Conservation (phyloP, 92 coral and sea anemone species). For the Palythoa heliodiscus region DNA sequence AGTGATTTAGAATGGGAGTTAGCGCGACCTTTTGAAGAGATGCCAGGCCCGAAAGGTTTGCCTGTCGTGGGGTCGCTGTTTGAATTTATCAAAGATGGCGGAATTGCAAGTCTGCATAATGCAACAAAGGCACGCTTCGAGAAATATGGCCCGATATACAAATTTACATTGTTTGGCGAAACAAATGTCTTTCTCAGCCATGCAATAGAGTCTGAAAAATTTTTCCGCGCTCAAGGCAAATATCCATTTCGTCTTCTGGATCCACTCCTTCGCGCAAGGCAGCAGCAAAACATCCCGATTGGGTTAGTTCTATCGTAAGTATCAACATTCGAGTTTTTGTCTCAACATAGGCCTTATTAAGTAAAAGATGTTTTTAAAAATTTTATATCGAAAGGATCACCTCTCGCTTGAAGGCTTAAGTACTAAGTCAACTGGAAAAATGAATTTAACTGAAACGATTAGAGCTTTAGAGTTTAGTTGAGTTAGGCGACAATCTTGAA, state of each 20-base stretch:
- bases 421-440: too few relatives aligned
- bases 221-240: slow-evolving; percentile 27
- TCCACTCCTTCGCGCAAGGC: background rate
- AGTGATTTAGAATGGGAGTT: too few relatives aligned
- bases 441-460: too few relatives aligned
- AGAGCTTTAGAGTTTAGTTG: too few relatives aligned
- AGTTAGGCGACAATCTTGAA: too few relatives aligned
- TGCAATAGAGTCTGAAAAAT: slow-evolving; percentile 14
- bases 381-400: too few relatives aligned
- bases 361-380: too few relatives aligned
- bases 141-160: slow-evolving; percentile 44
- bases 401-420: too few relatives aligned
- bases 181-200: slow-evolving; percentile 7
- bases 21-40: too few relatives aligned
- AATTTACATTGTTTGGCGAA: slow-evolving; percentile 18
- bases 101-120: background rate
- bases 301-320: slow-evolving; percentile 9
- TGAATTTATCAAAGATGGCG: slow-evolving; percentile 34
- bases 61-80: slow-evolving; percentile 24
- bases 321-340: background rate
- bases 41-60: slow-evolving; percentile 27
- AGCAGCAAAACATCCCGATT: background rate
- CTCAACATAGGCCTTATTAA: too few relatives aligned
- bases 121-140: background rate
- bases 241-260: slow-evolving; percentile 22